Evolutionary conservation across 2,797 vertebrate species (phyloP).

Genomic region (Malurus leucopterus): DNA sequence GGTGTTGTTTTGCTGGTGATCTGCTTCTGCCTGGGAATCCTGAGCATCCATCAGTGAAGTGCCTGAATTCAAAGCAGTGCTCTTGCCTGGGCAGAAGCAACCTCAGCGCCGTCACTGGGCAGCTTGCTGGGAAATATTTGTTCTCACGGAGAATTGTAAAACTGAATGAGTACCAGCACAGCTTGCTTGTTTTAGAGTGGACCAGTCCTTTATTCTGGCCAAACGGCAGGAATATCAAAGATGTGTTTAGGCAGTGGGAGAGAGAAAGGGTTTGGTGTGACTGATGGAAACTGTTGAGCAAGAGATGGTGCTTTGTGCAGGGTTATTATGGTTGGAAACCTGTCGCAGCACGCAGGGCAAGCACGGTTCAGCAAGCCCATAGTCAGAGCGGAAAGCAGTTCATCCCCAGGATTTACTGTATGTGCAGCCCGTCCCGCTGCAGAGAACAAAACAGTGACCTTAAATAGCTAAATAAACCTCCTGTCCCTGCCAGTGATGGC

Average conservation of each 20-base stretch:
- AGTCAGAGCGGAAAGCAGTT: conserved; percentile 5
- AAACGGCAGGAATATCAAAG: neutral
- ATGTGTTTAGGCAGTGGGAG: neutral
- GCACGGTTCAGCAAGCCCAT: conserved; percentile 24
- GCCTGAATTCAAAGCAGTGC: neutral
- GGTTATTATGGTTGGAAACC: conserved; percentile 17
- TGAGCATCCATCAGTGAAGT: fast-evolving
- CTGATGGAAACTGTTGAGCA: conserved; percentile 30
- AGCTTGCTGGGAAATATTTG: neutral
- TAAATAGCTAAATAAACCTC: conserved; percentile 44
- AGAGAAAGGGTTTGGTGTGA: conserved; percentile 7
- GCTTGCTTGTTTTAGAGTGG: neutral
- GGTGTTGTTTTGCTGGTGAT: neutral
- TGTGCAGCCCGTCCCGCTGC: neutral
- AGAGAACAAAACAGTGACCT: neutral
- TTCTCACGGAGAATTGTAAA: neutral
- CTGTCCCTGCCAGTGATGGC: neutral
- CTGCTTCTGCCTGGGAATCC: neutral
- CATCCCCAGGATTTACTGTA: conserved; percentile 1
- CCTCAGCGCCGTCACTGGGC: fast-evolving
- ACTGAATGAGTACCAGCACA: neutral
- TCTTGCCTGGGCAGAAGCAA: neutral
- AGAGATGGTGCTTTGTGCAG: neutral
- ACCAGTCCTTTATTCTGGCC: neutral
- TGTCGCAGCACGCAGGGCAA: conserved; percentile 31